Base-by-base conservation (phyloP, 2,797 vertebrate genomes). In the Antennarius maculatus region DNA sequence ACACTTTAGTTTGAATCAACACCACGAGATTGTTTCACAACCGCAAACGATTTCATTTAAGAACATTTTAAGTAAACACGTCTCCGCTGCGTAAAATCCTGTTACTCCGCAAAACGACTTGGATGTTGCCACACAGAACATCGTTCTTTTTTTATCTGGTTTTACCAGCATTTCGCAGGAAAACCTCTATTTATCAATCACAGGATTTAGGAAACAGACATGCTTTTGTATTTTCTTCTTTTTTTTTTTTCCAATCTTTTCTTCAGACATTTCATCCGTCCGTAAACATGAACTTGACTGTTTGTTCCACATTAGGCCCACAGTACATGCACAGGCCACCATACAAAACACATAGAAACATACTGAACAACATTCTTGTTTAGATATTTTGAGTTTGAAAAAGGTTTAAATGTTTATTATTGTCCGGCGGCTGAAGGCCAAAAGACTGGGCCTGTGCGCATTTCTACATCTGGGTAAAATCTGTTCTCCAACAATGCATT, bases 281-380 rank as follows among this genome's bases (percentile, higher is more conserved):
- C 53, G 64, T 80, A 86, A 83, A 83, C 81, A 70, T 85, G 84
- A 91, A 86, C 85, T 86, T 89, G 84, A 82, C 76, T 76, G 70
- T 60, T 69, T 72, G 52, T 55, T 82, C 63, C 54, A 79, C 51
- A 45, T 39, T 6, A 71, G 68, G 39, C 62, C 72, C 17, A 14
- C 54, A 45, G 55, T 18, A 47, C 69, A 76, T 49, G 63, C 43
- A 50, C 64, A 66, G 65, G 42, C 23, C 49, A 41, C 17, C 27
- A 74, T 47, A 72, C 62, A 71, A 77, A 71, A 74, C 6, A 73
- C 37, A 52, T 37, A 57, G 54, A 73, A 57, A 75, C 41, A 55
- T 39, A 62, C 13, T 54, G 23, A 51, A 28, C 16, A 29, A 69
- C 29, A 66, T 49, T 55, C 34, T 34, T 8, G 63, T 55, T 71